These are phyloP conservation scores for Cataglyphis altisquamis DNA, from an alignment of 2,888 invertebrate genomes.

Conservation along the genomic window DNA sequence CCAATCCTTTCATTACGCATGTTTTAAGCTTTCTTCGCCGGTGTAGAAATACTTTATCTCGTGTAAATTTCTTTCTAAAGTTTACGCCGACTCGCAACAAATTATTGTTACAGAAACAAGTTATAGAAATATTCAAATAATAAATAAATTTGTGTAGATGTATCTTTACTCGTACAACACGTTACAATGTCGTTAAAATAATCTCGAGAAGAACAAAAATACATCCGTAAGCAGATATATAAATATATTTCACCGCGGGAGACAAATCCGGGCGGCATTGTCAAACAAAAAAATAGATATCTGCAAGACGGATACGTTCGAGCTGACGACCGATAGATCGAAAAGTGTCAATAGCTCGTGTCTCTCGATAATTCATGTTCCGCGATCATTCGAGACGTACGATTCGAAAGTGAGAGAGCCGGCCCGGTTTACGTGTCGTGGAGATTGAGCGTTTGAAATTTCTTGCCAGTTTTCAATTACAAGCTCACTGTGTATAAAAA, in stretches of 20 bases:
- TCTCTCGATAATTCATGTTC: not conserved
- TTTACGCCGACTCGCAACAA: not conserved
- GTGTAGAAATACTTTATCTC: not conserved
- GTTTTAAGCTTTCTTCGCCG: not conserved
- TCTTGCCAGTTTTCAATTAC: slow-evolving; percentile 40
- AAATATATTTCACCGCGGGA: slow-evolving; percentile 36
- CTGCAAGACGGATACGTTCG: slow-evolving; percentile 23
- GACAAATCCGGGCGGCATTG: slow-evolving; percentile 29
- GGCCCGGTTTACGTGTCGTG: slow-evolving; percentile 26
- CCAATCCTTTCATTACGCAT: not conserved
- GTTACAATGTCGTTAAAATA: not conserved
- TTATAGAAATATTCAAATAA: not conserved
- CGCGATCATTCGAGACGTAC: not conserved
- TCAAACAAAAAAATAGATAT: slow-evolving; percentile 30
- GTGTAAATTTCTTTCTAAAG: not conserved
- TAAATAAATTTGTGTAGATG: not conserved
- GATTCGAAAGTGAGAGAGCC: not conserved
- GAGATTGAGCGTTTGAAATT: slow-evolving; percentile 35
- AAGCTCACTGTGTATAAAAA: slow-evolving; percentile 27
- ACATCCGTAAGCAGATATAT: slow-evolving; percentile 1
- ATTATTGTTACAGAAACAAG: slow-evolving; percentile 4
- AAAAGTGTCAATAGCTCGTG: slow-evolving; percentile 20
- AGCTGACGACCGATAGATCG: slow-evolving; percentile 12
- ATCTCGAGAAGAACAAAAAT: not conserved
- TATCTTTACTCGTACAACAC: slow-evolving; percentile 7